phyloP scores from a whole-genome alignment of 2,888 invertebrate genomes.

The Apeira syringaria region DNA sequence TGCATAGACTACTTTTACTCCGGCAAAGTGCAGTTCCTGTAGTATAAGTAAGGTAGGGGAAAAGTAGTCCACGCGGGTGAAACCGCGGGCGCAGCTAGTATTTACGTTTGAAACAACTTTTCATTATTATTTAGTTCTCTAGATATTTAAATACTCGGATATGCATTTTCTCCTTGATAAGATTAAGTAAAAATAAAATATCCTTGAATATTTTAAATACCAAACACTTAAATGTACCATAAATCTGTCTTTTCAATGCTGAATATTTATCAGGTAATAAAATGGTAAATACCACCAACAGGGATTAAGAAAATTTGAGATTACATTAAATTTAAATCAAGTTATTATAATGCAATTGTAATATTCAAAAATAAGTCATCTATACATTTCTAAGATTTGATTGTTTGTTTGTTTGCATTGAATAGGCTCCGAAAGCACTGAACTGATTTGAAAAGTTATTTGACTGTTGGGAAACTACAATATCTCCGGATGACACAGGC shows the following conservation, averaged over 20 bases:
- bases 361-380: conserved; percentile 12
- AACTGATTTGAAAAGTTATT: too few relatives aligned
- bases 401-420: too few relatives aligned
- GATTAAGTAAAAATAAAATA: conserved; percentile 23
- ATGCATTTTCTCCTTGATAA: conserved; percentile 9
- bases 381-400: too few relatives aligned
- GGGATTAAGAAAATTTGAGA: conserved; percentile 19
- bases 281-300: conserved; percentile 27
- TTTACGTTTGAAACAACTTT: too few relatives aligned
- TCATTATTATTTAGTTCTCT: conserved; percentile 4
- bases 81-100: too few relatives aligned
- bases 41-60: too few relatives aligned
- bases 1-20: too few relatives aligned
- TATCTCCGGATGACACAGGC: too few relatives aligned
- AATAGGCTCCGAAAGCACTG: too few relatives aligned
- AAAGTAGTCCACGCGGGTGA: too few relatives aligned
- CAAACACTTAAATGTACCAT: conserved; percentile 28
- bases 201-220: conserved; percentile 30
- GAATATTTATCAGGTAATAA: conserved; percentile 36
- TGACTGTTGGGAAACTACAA: too few relatives aligned
- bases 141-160: background rate
- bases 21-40: too few relatives aligned
- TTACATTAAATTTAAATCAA: conserved; percentile 4
- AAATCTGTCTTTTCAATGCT: conserved; percentile 32
- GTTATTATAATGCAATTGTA: conserved; percentile 14